Percentiles rank a stretch among this genome's conserved stretches.
phyloP scores from a whole-genome alignment of 2,113 vertebrate species.

The Turnix velox region DNA sequence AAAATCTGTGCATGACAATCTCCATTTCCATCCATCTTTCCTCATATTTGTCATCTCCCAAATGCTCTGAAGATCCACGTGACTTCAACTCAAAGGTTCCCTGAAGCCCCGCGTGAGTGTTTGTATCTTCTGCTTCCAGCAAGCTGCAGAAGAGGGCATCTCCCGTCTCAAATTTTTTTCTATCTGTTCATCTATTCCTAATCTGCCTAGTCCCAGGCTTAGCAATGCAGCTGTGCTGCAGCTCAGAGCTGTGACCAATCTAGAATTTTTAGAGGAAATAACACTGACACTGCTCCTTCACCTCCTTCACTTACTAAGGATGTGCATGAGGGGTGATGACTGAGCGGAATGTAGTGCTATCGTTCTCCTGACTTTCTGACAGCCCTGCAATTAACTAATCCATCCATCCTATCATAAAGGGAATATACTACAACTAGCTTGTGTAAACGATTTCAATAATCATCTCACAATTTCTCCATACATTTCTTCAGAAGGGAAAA shows the following conservation, averaged over 20 bases:
- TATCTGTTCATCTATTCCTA: neutral
- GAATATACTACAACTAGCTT: neutral
- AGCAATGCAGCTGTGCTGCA: neutral
- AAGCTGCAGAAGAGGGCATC: neutral
- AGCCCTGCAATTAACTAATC: neutral
- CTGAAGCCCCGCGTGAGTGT: neutral
- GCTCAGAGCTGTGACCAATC: neutral
- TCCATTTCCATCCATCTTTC: neutral
- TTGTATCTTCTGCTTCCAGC: neutral
- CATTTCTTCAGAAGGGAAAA: neutral
- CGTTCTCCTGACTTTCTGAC: neutral
- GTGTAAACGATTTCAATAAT: neutral
- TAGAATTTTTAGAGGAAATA: neutral
- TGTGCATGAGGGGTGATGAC: fast-evolving
- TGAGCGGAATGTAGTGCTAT: neutral
- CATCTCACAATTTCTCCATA: neutral
- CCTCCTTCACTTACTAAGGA: too few relatives aligned
- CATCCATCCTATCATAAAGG: neutral
- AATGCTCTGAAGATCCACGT: neutral
- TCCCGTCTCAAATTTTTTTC: neutral
- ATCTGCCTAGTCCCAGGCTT: neutral
- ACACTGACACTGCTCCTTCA: neutral
- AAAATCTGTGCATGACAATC: neutral
- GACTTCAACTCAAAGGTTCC: neutral
- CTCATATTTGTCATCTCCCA: neutral